Conservation (phyloP, 2,113 vertebrate genomes). For the Tor tambroides region DNA sequence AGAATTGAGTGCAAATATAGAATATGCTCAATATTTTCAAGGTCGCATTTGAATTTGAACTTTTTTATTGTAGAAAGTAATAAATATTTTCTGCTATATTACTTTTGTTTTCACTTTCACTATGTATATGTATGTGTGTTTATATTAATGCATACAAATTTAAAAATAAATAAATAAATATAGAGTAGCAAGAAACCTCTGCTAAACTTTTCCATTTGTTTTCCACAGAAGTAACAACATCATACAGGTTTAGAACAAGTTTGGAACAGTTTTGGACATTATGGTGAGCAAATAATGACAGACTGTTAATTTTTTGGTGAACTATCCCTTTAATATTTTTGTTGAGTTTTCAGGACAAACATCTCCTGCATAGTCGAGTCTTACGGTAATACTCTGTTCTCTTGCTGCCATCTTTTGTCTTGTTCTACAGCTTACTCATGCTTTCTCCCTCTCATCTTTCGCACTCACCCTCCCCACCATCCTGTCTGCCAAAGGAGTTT, state of each 20-base stretch:
- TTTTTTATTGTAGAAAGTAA: too few species aligned
- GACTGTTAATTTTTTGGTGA: not conserved
- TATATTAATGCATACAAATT: too few species aligned
- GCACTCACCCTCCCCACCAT: not conserved
- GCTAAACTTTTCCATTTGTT: not conserved
- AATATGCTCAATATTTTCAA: not conserved
- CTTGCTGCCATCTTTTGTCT: conserved; percentile 48
- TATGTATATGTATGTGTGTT: too few species aligned
- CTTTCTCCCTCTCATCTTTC: conserved; percentile 20
- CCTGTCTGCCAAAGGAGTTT: conserved; percentile 41
- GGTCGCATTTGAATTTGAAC: too few species aligned
- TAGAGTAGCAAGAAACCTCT: not conserved
- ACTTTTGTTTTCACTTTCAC: too few species aligned
- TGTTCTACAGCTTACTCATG: conserved; percentile 26
- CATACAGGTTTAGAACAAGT: not conserved
- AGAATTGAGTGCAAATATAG: not conserved
- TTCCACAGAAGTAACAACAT: not conserved
- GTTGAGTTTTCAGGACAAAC: not conserved
- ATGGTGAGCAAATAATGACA: not conserved
- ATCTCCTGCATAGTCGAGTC: not conserved
- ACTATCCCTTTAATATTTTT: not conserved
- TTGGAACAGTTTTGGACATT: not conserved
- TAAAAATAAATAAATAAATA: too few species aligned
- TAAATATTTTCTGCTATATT: too few species aligned
- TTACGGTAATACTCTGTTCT: not conserved